These are phyloP conservation scores for Echiichthys vipera DNA, from an alignment of 2,797 vertebrate species.

Conservation along the genomic window DNA sequence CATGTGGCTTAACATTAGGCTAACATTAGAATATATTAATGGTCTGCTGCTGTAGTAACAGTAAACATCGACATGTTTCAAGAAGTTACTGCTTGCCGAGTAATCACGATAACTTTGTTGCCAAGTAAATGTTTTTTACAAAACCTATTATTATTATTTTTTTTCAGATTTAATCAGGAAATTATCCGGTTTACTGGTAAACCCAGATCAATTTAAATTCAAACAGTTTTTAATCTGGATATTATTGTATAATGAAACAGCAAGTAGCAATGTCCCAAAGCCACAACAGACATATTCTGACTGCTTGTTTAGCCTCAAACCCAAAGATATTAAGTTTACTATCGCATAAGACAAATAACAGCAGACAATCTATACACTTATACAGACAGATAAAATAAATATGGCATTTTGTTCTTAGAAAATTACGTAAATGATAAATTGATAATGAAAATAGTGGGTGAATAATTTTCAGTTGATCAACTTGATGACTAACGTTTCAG, in stretches of 20 bases:
- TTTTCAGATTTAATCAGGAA: too few relatives aligned
- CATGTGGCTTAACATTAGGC: slow-evolving; percentile 26
- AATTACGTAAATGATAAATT: neutral
- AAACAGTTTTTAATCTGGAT: neutral
- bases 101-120: neutral
- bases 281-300: neutral
- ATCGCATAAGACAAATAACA: neutral
- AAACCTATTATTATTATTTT: too few relatives aligned
- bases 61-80: slow-evolving; percentile 9
- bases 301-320: too few relatives aligned
- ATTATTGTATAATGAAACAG: neutral
- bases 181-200: neutral
- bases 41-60: slow-evolving; percentile 32
- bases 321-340: neutral
- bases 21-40: slow-evolving; percentile 30
- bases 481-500: neutral
- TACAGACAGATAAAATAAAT: neutral
- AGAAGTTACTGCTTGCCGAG: neutral
- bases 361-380: neutral
- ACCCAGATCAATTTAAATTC: neutral
- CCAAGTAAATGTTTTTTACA: neutral
- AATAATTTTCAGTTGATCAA: neutral
- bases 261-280: neutral
- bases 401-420: neutral
- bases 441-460: neutral